Evolutionary conservation across 2,797 vertebrate genomes (phyloP).

Genomic region (Petrocephalus sullivani): DNA sequence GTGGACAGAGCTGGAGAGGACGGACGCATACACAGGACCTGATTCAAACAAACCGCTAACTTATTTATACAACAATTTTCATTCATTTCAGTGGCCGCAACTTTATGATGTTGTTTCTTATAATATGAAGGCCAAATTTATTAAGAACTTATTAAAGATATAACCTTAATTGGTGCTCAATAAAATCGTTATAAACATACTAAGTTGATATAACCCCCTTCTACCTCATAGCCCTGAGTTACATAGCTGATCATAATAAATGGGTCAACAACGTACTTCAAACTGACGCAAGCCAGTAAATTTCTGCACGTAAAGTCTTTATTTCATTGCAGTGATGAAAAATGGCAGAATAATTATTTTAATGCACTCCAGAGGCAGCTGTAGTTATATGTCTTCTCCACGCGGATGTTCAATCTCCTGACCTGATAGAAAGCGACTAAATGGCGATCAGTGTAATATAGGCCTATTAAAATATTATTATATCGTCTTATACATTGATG

Average conservation of each 20-base stretch:
- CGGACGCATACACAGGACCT: slow-evolving; percentile 2
- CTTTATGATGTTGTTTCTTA: neutral
- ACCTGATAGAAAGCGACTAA: neutral
- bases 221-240: neutral
- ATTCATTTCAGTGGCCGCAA: neutral
- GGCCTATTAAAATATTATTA: neutral
- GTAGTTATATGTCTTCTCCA: neutral
- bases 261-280: neutral
- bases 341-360: neutral
- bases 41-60: slow-evolving; percentile 19
- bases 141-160: neutral
- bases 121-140: neutral
- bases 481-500: neutral
- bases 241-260: neutral
- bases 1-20: neutral
- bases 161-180: neutral
- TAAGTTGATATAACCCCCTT: neutral
- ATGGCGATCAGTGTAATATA: neutral
- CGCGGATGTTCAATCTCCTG: neutral
- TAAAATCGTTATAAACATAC: neutral
- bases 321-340: neutral
- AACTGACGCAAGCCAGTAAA: neutral
- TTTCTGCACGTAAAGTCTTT: neutral
- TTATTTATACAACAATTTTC: slow-evolving; percentile 20
- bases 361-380: too few relatives aligned